phyloP scores from a whole-genome alignment of 2,888 invertebrate genomes.

The Strigamia transsilvanica region DNA sequence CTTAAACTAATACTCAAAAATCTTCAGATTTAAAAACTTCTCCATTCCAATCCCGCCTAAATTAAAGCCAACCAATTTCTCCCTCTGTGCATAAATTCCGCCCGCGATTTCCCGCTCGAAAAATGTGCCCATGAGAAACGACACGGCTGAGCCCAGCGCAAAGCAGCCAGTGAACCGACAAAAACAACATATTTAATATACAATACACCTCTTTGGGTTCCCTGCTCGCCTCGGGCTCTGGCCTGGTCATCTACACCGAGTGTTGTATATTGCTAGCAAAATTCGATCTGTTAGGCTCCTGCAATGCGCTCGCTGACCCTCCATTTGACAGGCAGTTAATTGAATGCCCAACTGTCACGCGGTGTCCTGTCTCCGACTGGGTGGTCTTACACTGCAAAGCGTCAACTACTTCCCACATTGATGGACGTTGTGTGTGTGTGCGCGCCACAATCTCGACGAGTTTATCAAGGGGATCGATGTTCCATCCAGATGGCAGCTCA shows the following conservation, averaged over 20 bases:
- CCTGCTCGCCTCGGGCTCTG: not conserved
- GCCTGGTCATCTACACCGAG: not conserved
- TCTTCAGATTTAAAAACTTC: not conserved
- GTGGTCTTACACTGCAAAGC: constrained; percentile 32
- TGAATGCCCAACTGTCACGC: constrained; percentile 38
- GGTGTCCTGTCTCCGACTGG: constrained; percentile 10
- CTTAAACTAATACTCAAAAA: too few species aligned
- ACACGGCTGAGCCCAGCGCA: not conserved
- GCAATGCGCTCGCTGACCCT: constrained; percentile 35
- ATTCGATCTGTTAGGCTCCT: constrained; percentile 18
- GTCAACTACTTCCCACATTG: constrained; percentile 16
- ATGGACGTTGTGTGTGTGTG: constrained; percentile 17
- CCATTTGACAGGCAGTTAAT: constrained; percentile 31
- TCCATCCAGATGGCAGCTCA: constrained; percentile 9
- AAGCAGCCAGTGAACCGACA: constrained; percentile 15
- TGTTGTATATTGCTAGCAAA: not conserved
- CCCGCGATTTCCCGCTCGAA: not conserved
- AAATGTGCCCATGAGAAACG: not conserved
- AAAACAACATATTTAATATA: constrained; percentile 34
- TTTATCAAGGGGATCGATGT: constrained; percentile 31
- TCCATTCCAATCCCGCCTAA: not conserved
- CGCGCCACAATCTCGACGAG: not conserved
- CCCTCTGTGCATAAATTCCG: not conserved
- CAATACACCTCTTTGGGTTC: constrained; percentile 17
- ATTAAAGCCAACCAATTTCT: not conserved